Evolutionary conservation across 2,888 invertebrate genomes (phyloP).

Genomic region (Mesoligia furuncula): DNA sequence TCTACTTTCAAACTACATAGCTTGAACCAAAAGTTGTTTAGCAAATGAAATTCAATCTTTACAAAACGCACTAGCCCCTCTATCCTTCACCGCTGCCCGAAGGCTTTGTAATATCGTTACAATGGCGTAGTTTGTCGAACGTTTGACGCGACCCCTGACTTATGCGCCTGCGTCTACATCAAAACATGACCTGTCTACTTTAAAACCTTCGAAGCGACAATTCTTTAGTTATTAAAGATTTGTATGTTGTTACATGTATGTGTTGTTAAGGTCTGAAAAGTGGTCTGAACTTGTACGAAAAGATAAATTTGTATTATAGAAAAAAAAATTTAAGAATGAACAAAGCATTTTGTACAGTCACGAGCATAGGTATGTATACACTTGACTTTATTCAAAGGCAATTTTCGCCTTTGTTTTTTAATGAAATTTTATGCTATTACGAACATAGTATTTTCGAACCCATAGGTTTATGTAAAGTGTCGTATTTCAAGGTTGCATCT

Average conservation of each 20-base stretch:
- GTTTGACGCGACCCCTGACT: slow-evolving; percentile 83
- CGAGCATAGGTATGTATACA: no score
- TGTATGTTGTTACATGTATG: neutral
- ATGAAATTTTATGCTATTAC: no score
- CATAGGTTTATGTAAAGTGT: no score
- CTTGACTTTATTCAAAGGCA: no score
- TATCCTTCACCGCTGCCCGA: slow-evolving; percentile 9
- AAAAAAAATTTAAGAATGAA: neutral
- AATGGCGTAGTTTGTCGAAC: slow-evolving; percentile 84
- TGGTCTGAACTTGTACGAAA: neutral
- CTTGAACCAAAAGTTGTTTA: neutral
- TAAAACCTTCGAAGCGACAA: slow-evolving; percentile 70
- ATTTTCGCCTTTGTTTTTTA: no score
- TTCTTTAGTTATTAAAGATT: slow-evolving; percentile 67
- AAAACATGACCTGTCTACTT: slow-evolving; percentile 73
- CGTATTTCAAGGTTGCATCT: no score
- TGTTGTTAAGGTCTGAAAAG: neutral
- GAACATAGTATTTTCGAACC: no score
- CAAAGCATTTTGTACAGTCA: neutral
- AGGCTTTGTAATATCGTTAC: slow-evolving; percentile 73
- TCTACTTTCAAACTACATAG: neutral
- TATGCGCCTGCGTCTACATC: slow-evolving; percentile 78
- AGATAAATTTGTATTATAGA: no score
- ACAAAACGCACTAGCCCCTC: slow-evolving; percentile 34
- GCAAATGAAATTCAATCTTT: neutral